Evolutionary conservation across 2,888 invertebrate species (phyloP).

Genomic region (Aelia acuminata): DNA sequence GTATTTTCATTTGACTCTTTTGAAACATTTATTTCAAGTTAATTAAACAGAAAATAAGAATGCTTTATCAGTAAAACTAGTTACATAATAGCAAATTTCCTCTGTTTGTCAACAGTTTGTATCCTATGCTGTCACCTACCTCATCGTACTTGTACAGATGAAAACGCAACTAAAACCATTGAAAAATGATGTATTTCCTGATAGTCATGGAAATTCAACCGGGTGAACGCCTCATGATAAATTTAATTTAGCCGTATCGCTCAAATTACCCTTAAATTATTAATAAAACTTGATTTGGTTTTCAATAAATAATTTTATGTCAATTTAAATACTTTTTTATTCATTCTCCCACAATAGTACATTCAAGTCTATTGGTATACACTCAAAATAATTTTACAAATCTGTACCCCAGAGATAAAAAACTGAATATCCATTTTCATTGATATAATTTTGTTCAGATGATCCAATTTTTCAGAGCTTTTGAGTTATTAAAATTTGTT

Average conservation of each 20-base stretch:
- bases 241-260: neutral
- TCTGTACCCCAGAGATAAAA: no score
- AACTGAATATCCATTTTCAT: no score
- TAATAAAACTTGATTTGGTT: neutral
- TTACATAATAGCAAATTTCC: neutral
- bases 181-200: neutral
- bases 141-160: slow-evolving; percentile 8
- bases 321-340: neutral
- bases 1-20: no score
- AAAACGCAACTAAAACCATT: neutral
- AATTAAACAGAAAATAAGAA: no score
- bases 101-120: slow-evolving; percentile 1
- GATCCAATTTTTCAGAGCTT: no score
- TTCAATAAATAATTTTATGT: neutral
- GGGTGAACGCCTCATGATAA: neutral
- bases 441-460: no score
- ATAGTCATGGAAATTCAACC: neutral
- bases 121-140: neutral
- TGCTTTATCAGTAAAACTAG: no score
- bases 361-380: no score
- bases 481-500: no score
- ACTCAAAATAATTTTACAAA: no score
- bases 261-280: neutral
- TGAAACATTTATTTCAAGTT: no score
- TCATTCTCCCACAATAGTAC: no score